Conservation (phyloP, 2,113 vertebrate genomes). For the Merops nubicus region DNA sequence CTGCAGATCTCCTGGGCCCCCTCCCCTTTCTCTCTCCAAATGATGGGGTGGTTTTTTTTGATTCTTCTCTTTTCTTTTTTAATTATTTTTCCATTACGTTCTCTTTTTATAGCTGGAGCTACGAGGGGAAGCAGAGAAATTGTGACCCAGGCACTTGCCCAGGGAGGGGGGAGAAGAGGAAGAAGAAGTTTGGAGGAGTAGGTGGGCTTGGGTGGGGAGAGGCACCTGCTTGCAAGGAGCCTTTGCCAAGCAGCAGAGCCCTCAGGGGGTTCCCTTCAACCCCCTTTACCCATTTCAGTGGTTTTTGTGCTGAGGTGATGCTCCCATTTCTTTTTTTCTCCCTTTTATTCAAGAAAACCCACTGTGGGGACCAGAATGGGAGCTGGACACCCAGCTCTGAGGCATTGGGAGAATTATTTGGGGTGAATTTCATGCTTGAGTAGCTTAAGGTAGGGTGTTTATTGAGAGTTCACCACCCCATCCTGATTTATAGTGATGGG, state of each 20-base stretch:
- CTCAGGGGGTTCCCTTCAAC: not conserved
- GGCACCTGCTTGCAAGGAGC: rapidly evolving
- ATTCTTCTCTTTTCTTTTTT: slow-evolving; percentile 62
- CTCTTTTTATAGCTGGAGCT: slow-evolving; percentile 27
- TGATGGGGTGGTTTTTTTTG: not conserved
- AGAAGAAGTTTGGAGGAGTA: not conserved
- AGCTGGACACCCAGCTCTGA: rapidly evolving
- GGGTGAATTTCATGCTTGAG: not conserved
- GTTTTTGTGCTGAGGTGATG: rapidly evolving
- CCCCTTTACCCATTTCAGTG: rapidly evolving
- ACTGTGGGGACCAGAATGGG: rapidly evolving
- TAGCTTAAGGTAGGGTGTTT: not conserved
- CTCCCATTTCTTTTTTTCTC: rapidly evolving
- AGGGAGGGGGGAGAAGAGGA: not conserved
- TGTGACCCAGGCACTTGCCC: not conserved
- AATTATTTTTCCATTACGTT: slow-evolving; percentile 73
- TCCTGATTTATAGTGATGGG: rapidly evolving
- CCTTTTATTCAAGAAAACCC: rapidly evolving
- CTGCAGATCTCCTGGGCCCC: slow-evolving; percentile 28
- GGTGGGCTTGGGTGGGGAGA: not conserved
- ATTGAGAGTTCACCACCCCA: rapidly evolving
- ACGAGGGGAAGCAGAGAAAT: not conserved
- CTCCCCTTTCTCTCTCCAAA: slow-evolving; percentile 41
- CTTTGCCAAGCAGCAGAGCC: not conserved
- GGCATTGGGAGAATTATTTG: rapidly evolving